Percentiles rank a stretch among this genome's conserved stretches.
Conservation (phyloP, 2,113 vertebrate species). For the Formicarius rufipectus region DNA sequence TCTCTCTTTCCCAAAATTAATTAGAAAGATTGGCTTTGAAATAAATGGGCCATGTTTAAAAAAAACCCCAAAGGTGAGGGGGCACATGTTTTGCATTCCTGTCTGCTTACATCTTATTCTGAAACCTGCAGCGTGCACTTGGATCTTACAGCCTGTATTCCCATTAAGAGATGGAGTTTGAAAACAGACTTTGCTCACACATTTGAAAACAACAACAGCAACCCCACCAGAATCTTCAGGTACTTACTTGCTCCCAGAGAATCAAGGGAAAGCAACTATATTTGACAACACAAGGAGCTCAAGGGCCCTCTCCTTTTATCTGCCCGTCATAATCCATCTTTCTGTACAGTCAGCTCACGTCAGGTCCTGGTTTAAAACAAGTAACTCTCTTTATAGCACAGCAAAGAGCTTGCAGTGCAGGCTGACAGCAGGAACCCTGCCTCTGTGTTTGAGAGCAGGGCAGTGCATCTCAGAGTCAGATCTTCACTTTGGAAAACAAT, state of each 20-base stretch:
- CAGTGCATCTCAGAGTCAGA: neutral
- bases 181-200: neutral
- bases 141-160: neutral
- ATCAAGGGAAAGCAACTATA: neutral
- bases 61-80: neutral
- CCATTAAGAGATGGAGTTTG: neutral
- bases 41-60: neutral
- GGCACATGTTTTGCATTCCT: neutral
- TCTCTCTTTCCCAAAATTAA: neutral
- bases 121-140: neutral
- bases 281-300: neutral
- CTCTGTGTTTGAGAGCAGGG: neutral
- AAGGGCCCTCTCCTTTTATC: neutral
- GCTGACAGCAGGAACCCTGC: neutral
- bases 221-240: neutral
- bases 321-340: neutral
- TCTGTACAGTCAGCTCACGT: neutral
- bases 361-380: neutral
- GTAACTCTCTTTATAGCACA: neutral
- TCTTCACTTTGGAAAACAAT: neutral
- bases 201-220: neutral
- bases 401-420: neutral
- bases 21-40: neutral
- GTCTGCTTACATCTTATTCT: neutral
- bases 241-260: neutral